Evolutionary conservation across 2,888 invertebrate genomes (phyloP).

Genomic region (Lypha dubia): DNA sequence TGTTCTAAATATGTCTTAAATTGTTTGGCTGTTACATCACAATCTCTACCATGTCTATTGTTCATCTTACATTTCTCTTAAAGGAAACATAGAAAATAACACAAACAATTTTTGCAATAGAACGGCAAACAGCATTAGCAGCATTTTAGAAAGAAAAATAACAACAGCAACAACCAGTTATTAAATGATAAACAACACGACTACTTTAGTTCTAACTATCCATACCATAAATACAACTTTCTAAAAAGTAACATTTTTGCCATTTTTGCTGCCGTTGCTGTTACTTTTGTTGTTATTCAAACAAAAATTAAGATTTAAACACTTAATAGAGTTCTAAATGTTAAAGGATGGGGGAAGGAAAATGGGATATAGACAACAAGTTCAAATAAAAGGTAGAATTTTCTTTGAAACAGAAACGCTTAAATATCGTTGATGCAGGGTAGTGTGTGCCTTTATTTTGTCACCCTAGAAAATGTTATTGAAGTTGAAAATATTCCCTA

Average conservation of each 20-base stretch:
- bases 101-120: constrained; percentile 54
- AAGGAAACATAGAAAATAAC: constrained; percentile 27
- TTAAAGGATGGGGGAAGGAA: constrained; percentile 15
- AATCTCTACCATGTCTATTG: constrained; percentile 17
- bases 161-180: constrained; percentile 46
- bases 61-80: not conserved
- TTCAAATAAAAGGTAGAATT: constrained; percentile 50
- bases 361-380: constrained; percentile 22
- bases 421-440: too few relatives aligned
- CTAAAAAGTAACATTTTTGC: constrained; percentile 55
- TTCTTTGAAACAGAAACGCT: constrained; percentile 8
- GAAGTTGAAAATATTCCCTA: too few relatives aligned
- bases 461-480: too few relatives aligned
- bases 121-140: constrained; percentile 37
- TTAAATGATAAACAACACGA: constrained; percentile 45
- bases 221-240: constrained; percentile 62
- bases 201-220: constrained; percentile 48
- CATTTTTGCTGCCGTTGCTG: constrained; percentile 1
- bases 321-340: constrained; percentile 69
- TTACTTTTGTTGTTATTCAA: constrained; percentile 22
- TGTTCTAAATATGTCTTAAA: constrained; percentile 71
- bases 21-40: constrained; percentile 65
- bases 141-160: constrained; percentile 29
- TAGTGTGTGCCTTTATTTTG: too few relatives aligned
- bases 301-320: constrained; percentile 60